phyloP scores from a whole-genome alignment of 2,113 vertebrate genomes.

The Ictidomys tridecemlineatus region DNA sequence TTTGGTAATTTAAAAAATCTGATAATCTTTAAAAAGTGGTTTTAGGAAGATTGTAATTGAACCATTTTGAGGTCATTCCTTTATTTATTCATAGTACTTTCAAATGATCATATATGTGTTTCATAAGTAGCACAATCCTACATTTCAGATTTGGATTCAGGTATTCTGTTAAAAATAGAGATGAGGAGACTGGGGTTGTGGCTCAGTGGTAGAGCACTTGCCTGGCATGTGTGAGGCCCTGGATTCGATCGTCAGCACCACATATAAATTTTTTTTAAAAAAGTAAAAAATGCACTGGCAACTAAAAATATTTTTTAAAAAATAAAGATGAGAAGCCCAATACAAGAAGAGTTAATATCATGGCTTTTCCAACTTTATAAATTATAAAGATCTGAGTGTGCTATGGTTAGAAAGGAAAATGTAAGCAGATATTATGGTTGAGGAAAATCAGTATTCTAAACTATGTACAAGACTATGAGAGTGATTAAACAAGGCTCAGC shows the following conservation, averaged over 20 bases:
- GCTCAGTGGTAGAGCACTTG: no score
- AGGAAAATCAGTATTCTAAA: neutral
- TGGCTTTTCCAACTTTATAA: neutral
- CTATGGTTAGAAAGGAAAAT: slow-evolving; percentile 34
- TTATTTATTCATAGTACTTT: neutral
- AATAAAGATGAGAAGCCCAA: neutral
- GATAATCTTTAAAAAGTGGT: neutral
- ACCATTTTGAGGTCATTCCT: neutral
- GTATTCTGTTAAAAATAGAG: neutral
- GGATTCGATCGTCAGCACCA: no score
- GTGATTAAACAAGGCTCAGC: neutral
- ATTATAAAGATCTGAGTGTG: neutral
- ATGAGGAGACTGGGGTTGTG: neutral
- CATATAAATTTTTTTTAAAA: no score
- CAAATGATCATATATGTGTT: neutral
- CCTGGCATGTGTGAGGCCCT: no score
- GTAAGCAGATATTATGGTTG: neutral
- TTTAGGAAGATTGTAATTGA: neutral
- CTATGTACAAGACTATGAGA: neutral
- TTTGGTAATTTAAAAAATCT: neutral
- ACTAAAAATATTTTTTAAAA: neutral
- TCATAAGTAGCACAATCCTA: neutral
- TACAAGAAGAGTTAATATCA: neutral
- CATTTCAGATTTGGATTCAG: neutral
- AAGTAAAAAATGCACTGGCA: no score